These are phyloP conservation scores for Sternotherus odoratus DNA, from an alignment of 2,797 vertebrate species.

Conservation along the genomic window DNA sequence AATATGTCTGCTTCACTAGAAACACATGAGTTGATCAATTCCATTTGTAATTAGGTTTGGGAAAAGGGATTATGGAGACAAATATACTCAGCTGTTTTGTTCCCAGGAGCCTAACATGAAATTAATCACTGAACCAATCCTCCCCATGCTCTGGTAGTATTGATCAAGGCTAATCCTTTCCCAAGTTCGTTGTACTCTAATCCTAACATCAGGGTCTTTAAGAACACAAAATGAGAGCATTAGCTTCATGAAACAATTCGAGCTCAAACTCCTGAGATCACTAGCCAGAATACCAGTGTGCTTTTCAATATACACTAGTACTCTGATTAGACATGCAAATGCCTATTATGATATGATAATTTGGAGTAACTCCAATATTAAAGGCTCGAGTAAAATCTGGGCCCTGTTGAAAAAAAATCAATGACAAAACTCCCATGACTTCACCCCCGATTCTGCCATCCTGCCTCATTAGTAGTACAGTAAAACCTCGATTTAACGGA, in stretches of 20 bases:
- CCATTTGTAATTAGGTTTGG: conserved; percentile 80
- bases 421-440: neutral
- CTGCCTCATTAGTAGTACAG: neutral
- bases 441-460: neutral
- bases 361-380: too few relatives aligned
- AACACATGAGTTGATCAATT: conserved; percentile 78
- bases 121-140: conserved; percentile 78
- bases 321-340: conserved; percentile 25
- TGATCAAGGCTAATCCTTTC: conserved; percentile 73
- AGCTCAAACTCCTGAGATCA: conserved; percentile 33
- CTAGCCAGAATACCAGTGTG: neutral
- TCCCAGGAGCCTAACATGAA: conserved; percentile 71
- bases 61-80: conserved; percentile 81
- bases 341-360: too few relatives aligned
- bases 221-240: conserved; percentile 64
- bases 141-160: conserved; percentile 49
- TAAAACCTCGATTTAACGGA: too few relatives aligned
- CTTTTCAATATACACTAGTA: neutral
- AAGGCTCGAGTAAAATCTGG: neutral
- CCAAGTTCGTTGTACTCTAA: conserved; percentile 49
- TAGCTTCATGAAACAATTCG: conserved; percentile 57
- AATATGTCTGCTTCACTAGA: conserved; percentile 63
- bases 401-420: neutral
- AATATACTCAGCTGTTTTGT: conserved; percentile 77
- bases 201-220: conserved; percentile 44